phyloP scores from a whole-genome alignment of 2,888 invertebrate species.

The Eubasilissa splendida region DNA sequence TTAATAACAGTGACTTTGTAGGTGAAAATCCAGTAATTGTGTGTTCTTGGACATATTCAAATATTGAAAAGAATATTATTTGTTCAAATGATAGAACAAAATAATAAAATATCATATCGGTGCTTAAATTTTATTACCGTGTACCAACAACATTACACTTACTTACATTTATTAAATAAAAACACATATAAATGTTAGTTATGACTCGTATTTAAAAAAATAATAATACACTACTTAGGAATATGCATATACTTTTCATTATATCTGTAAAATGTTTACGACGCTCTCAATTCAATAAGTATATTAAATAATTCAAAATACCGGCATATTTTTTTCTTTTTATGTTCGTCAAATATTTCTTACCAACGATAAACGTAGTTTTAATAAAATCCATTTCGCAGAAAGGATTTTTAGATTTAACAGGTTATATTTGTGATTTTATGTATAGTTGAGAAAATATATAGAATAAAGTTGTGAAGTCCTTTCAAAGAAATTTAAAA shows the following conservation, averaged over 20 bases:
- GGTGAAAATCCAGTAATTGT: too few species aligned
- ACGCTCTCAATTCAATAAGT: constrained; percentile 42
- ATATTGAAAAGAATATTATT: neutral
- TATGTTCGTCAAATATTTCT: constrained; percentile 13
- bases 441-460: too few species aligned
- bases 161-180: constrained; percentile 1
- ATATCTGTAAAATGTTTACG: constrained; percentile 51
- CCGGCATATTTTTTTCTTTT: constrained; percentile 29
- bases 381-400: too few species aligned
- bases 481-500: too few species aligned
- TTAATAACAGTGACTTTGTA: too few species aligned
- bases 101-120: constrained; percentile 12
- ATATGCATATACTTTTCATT: constrained; percentile 3
- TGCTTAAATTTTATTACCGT: constrained; percentile 11
- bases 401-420: too few species aligned
- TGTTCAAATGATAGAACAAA: neutral
- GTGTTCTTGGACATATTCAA: too few species aligned
- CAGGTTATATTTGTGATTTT: too few species aligned
- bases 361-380: neutral
- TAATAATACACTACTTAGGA: neutral
- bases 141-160: neutral
- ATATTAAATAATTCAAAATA: constrained; percentile 45
- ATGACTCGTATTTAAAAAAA: neutral
- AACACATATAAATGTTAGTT: constrained; percentile 9
- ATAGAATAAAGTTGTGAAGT: too few species aligned